Evolutionary conservation across 53 echinoderm and acorn worm species (phyloP).

Genomic region (Actinopyga echinites): DNA sequence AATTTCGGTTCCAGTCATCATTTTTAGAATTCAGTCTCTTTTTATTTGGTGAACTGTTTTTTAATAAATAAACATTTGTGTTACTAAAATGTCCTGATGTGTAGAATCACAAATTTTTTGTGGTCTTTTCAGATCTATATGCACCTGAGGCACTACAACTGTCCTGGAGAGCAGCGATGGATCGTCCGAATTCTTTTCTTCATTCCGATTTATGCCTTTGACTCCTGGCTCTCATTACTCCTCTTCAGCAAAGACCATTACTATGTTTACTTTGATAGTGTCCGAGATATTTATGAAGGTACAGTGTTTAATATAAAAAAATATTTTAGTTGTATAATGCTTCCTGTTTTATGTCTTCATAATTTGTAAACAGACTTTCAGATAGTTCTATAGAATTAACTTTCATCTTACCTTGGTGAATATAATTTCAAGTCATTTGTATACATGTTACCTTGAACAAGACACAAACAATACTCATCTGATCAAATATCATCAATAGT

Average conservation of each 20-base stretch:
- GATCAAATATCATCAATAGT: too few species aligned
- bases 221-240: constrained; percentile 90
- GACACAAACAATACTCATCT: too few species aligned
- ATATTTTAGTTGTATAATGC: background rate
- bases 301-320: background rate
- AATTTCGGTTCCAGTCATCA: too few species aligned
- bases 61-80: background rate
- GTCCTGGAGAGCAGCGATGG: constrained; percentile 96
- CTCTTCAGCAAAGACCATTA: constrained; percentile 97
- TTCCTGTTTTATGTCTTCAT: background rate
- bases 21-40: too few species aligned
- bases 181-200: constrained; percentile 96
- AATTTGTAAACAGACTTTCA: background rate
- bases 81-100: too few species aligned
- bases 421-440: too few species aligned
- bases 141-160: constrained; percentile 89
- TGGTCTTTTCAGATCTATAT: constrained; percentile 74
- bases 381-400: background rate
- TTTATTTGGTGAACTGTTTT: too few species aligned
- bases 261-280: constrained; percentile 97
- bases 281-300: constrained; percentile 99
- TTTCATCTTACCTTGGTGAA: constrained; percentile 33
- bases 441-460: too few species aligned
- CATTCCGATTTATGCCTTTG: constrained; percentile 97
- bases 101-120: background rate